Percentiles rank a stretch among this genome's conserved stretches.
phyloP scores from a whole-genome alignment of 1,140 invertebrate species.

The Camponotus floridanus region DNA sequence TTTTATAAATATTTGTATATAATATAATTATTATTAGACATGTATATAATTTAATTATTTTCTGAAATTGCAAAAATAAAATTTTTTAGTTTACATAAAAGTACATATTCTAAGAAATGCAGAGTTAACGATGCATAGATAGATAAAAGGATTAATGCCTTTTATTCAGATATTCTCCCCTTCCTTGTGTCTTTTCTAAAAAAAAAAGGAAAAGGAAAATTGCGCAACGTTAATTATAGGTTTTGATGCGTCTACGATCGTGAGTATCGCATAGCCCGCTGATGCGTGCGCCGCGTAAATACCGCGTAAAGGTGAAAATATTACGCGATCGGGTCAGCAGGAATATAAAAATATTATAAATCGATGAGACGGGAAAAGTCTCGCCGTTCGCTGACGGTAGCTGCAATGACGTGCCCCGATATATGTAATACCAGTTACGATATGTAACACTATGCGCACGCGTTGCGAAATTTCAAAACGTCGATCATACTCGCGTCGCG shows the following conservation, averaged over 20 bases:
- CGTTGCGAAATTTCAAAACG: slow-evolving; percentile 49
- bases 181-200: slow-evolving; percentile 7
- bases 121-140: background rate
- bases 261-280: slow-evolving; percentile 23
- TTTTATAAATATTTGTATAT: slow-evolving; percentile 6
- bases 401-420: slow-evolving; percentile 2
- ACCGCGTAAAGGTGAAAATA: slow-evolving; percentile 62
- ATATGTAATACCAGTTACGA: too few relatives aligned
- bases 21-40: background rate
- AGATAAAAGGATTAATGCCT: slow-evolving; percentile 10
- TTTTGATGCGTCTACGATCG: slow-evolving; percentile 38
- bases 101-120: background rate
- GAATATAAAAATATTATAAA: slow-evolving; percentile 62
- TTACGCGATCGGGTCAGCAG: slow-evolving; percentile 60
- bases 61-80: background rate
- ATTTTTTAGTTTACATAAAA: background rate
- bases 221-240: slow-evolving; percentile 56
- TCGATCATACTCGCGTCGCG: slow-evolving; percentile 12
- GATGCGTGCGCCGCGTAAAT: slow-evolving; percentile 57
- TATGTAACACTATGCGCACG: slow-evolving; percentile 25
- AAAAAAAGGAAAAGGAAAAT: slow-evolving; percentile 32
- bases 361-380: slow-evolving; percentile 50
- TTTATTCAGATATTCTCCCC: background rate
- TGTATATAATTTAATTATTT: too few relatives aligned
- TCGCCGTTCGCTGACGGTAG: background rate